These are phyloP conservation scores for Apis florea DNA, from an alignment of 1,140 invertebrate species.

Conservation along the genomic window DNA sequence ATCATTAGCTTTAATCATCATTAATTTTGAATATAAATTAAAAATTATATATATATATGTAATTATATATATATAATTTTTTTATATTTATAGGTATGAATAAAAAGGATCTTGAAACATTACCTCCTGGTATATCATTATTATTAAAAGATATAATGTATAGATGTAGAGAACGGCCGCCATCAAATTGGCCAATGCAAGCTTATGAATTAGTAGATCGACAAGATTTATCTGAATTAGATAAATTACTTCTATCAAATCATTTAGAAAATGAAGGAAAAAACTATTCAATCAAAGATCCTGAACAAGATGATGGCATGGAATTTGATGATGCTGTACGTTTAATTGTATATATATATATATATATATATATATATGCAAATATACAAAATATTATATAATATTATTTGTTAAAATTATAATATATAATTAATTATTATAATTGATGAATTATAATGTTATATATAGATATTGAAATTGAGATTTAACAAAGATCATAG, in stretches of 20 bases:
- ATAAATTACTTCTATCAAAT: slow-evolving; percentile 48
- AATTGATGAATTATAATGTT: background rate
- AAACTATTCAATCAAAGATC: slow-evolving; percentile 73
- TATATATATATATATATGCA: background rate
- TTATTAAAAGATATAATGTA: slow-evolving; percentile 89
- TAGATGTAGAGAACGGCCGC: slow-evolving; percentile 87
- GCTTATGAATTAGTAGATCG: slow-evolving; percentile 91
- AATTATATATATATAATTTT: too few relatives aligned
- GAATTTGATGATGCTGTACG: slow-evolving; percentile 82
- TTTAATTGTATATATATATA: background rate
- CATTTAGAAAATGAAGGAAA: slow-evolving; percentile 64
- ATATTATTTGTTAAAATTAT: background rate
- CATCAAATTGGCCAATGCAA: slow-evolving; percentile 87
- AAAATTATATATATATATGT: slow-evolving; percentile 31
- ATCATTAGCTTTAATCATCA: background rate
- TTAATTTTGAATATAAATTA: slow-evolving; percentile 11
- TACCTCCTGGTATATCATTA: slow-evolving; percentile 88
- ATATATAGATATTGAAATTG: slow-evolving; percentile 82
- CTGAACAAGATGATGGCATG: slow-evolving; percentile 85
- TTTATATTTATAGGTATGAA: slow-evolving; percentile 81
- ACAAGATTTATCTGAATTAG: slow-evolving; percentile 85
- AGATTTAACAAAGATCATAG: slow-evolving; percentile 89
- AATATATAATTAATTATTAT: too few relatives aligned
- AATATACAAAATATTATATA: background rate
- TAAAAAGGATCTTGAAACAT: slow-evolving; percentile 85